Conservation (phyloP, 2,113 vertebrate genomes). For the Lepus timidus region DNA sequence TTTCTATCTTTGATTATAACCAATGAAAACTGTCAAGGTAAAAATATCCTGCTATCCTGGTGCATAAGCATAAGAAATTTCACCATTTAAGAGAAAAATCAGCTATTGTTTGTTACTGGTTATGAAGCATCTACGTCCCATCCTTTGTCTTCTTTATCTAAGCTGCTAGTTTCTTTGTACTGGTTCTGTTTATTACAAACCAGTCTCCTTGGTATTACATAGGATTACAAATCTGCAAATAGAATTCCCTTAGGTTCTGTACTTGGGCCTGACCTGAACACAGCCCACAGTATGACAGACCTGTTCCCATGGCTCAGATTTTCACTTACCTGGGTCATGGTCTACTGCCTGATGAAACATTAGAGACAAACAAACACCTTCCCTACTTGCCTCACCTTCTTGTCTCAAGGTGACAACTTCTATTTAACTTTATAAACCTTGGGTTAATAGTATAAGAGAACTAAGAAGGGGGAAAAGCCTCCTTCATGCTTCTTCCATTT, state of each 20-base stretch:
- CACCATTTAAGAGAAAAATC: conserved; percentile 35
- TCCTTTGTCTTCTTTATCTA: conserved; percentile 55
- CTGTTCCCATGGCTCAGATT: neutral
- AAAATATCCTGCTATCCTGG: conserved; percentile 1
- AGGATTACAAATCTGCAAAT: neutral
- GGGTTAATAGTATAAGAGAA: neutral
- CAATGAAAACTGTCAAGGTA: neutral
- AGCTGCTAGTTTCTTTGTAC: conserved; percentile 1
- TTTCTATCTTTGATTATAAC: conserved; percentile 26
- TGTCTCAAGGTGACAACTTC: neutral
- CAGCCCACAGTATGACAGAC: neutral
- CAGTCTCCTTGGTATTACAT: neutral
- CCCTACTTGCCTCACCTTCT: neutral
- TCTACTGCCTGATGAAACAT: neutral
- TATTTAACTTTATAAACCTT: neutral
- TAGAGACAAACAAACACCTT: neutral
- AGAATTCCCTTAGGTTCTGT: neutral
- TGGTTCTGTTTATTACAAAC: conserved; percentile 2
- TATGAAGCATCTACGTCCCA: neutral
- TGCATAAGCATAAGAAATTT: conserved; percentile 14
- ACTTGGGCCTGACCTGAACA: neutral
- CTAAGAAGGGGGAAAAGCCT: neutral
- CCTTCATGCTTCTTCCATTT: neutral
- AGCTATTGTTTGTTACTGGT: neutral
- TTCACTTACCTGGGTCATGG: neutral